Evolutionary conservation across 2,888 invertebrate species (phyloP), one percentile per base, ranked within the genome.

Genomic region (Drosophila macrothrix): DNA sequence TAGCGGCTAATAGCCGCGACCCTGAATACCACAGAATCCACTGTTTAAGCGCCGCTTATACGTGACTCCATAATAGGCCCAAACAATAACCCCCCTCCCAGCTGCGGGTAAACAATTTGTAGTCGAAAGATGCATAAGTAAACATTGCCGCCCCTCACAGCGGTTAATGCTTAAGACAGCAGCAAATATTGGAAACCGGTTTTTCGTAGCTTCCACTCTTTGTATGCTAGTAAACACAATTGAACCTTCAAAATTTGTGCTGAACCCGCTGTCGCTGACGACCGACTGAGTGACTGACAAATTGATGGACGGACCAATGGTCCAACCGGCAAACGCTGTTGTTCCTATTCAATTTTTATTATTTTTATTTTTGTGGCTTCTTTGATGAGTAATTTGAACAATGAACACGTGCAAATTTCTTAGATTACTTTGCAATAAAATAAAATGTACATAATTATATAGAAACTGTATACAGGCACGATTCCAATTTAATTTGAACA

Each of bases 81-180:
- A 28, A 56, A 9, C 14, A 14, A 29, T 1, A 7, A n/a, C 31
- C 54, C 46, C 41, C 69, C 49, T 41, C 54, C 28, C 50, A 50
- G 53, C 55, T 4, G 67, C 62, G 66, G 73, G 70, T 80, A 80
- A 87, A 70, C 88, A 89, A 89, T 84, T 89, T 86, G 80, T 89
- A 67, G 82, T 39, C 54, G 58, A 65, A 55, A 68, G 43, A 71
- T 65, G 73, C 62, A 73, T 60, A 74, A 63, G 58, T 70, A 72
- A 82, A 68, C 67, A 76, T 80, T 80, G 65, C 69, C 64, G 74
- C 67, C 71, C 73, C 72, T 61, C 73, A 63, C 67, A 80, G 77
- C 72, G 67, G 81, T 73, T 80, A 68, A 37, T 55, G 52, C 28
- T 67, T 9, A n/a, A 76, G 55, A 54, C 68, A 43, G 66, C 60